A percentile compares a stretch with the other conserved stretches of the same genome.
These are phyloP conservation scores for Corbicula japonica DNA, from an alignment of 2,888 invertebrate genomes.

Conservation along the genomic window DNA sequence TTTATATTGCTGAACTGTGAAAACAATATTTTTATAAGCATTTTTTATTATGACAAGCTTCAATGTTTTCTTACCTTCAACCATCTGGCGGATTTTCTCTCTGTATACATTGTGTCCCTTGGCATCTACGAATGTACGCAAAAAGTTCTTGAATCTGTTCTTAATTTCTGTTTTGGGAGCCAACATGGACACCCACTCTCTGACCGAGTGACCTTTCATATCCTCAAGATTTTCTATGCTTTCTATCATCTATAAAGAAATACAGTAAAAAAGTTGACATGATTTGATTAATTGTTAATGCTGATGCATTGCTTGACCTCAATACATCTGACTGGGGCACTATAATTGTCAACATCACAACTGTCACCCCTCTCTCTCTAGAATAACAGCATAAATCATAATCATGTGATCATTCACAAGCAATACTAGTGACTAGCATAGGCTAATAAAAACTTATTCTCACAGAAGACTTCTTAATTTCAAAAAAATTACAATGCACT, in stretches of 20 bases:
- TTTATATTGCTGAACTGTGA: too few relatives aligned
- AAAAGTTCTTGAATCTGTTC: constrained; percentile 96
- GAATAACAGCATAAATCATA: too few relatives aligned
- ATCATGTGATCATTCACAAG: too few relatives aligned
- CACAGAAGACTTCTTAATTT: too few relatives aligned
- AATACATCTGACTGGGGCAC: too few relatives aligned
- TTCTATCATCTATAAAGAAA: constrained; percentile 89
- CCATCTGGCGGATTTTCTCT: constrained; percentile 97
- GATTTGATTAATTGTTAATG: background rate
- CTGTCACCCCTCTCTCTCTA: too few relatives aligned
- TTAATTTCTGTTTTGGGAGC: constrained; percentile 98
- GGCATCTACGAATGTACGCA: constrained; percentile 95
- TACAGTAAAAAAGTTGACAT: background rate
- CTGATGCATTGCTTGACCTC: background rate
- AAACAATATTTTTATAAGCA: too few relatives aligned
- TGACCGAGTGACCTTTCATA: constrained; percentile 96
- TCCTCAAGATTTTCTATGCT: constrained; percentile 99
- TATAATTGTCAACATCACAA: too few relatives aligned
- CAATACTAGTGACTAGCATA: too few relatives aligned
- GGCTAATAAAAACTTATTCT: too few relatives aligned
- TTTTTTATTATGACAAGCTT: too few relatives aligned
- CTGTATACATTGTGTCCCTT: constrained; percentile 96
- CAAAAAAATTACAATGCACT: too few relatives aligned
- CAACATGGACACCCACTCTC: constrained; percentile 98
- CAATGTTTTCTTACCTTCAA: constrained; percentile 91